These are phyloP conservation scores for Drosophila mettleri DNA, from an alignment of 2,888 invertebrate species.

Conservation along the genomic window DNA sequence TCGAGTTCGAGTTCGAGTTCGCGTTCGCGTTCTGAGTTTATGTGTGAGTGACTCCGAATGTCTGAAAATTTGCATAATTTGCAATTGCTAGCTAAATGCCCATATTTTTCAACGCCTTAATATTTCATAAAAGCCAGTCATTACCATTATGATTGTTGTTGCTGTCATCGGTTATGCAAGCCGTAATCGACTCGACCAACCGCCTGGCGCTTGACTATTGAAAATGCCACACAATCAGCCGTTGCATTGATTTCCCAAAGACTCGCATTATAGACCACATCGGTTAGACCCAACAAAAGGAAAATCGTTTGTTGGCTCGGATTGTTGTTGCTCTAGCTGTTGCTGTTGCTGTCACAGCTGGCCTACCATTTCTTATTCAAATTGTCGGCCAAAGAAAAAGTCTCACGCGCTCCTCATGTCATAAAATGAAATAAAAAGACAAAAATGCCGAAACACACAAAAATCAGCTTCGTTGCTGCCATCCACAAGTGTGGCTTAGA, in stretches of 20 bases:
- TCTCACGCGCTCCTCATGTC: conserved; percentile 60
- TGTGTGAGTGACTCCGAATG: conserved; percentile 5
- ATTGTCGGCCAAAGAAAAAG: conserved; percentile 50
- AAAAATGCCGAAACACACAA: conserved; percentile 39
- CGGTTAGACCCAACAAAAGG: conserved; percentile 29
- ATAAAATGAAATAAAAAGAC: conserved; percentile 31
- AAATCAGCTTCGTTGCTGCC: conserved; percentile 29
- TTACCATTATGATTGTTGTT: conserved; percentile 35
- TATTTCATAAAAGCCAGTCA: conserved; percentile 47
- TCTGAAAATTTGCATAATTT: conserved; percentile 64
- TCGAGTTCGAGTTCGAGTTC: conserved; percentile 4
- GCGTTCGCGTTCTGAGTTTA: neutral
- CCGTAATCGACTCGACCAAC: conserved; percentile 16
- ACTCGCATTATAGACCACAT: conserved; percentile 25
- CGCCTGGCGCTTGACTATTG: conserved; percentile 52
- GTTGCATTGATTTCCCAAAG: conserved; percentile 61
- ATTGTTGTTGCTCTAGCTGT: conserved; percentile 6
- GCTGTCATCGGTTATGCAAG: conserved; percentile 66
- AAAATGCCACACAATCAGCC: conserved; percentile 59
- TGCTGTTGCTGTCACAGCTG: conserved; percentile 49
- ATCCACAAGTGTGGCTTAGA: conserved; percentile 29
- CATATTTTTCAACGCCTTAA: conserved; percentile 39
- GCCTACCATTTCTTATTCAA: conserved; percentile 61
- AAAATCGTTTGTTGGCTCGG: conserved; percentile 34
- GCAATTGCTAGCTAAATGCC: conserved; percentile 54